Base-by-base conservation (phyloP, 2,888 invertebrate genomes). In the Epistrophe eligans region DNA sequence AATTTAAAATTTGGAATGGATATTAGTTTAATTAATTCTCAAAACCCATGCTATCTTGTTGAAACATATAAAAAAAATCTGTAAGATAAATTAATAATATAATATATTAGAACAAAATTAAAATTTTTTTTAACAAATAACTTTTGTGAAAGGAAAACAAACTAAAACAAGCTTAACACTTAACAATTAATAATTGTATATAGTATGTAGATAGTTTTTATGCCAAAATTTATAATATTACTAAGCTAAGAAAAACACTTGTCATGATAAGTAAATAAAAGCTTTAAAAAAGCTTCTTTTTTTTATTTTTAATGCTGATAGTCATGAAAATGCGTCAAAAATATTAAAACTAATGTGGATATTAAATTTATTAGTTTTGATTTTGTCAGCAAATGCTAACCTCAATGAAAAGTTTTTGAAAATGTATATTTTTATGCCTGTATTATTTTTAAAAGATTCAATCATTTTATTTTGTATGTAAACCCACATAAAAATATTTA, bases 401-500 rank as follows among this genome's bases (percentile, higher is more conserved):
- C 71, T 79, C 83, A 76, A 15, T 71, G 38, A 82, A 83, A 83
- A 87, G 83, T 62, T 87, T 79, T 72, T 60, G 64, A 62, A 62
- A 11, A 35, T 58, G 2, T 66, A 79, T 81, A 79, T 81, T 82
- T 82, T 77, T 85, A 72, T 83, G 62, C 45, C 58, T 8, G 17
- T 38, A 15, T 58, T 13, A 2, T 6, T n/a, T 62, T 2, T 15
- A 2, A 19, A n/a, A 9, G 11, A 9, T 45, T 32, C 2, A 24
- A 19, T 13, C 13, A 15, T 8, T 50, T 17, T 28, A 24, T 52
- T 40, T 13, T 17, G 13, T n/a, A 24, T 52, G 0, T 24, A 2
- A 24, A 55, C 19, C 8, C 15, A 38, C 73, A 79, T 74, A 83
- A 76, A 87, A 87, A 79, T 76, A 66, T 35, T 40, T 40, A 19